A percentile compares a stretch with the other conserved stretches of the same genome.
phyloP scores from a whole-genome alignment of 2,888 invertebrate species.

The Morinoia aosen region DNA sequence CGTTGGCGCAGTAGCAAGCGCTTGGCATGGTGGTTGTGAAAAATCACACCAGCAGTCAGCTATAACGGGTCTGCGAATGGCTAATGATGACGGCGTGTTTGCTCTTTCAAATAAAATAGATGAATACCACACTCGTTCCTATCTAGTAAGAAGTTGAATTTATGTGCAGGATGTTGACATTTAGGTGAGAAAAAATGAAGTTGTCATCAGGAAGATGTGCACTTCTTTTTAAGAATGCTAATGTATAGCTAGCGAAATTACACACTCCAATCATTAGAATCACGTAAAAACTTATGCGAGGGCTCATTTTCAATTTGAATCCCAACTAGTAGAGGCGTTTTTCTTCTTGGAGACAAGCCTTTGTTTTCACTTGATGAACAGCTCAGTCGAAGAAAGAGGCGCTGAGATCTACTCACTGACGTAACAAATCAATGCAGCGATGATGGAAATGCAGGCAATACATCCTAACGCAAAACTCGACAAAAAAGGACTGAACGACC shows the following conservation, averaged over 20 bases:
- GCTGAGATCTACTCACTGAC: background rate
- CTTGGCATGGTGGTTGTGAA: background rate
- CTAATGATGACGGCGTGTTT: background rate
- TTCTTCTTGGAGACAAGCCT: background rate
- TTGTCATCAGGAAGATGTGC: background rate
- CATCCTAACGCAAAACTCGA: background rate
- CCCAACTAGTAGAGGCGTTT: background rate
- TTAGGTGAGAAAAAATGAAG: background rate
- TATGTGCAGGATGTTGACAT: background rate
- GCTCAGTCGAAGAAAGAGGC: background rate
- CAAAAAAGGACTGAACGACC: background rate
- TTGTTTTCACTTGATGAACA: background rate
- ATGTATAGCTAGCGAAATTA: background rate
- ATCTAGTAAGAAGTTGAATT: background rate
- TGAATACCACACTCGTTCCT: background rate
- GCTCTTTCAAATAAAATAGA: background rate
- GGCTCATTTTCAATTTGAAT: background rate
- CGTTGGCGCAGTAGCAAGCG: background rate
- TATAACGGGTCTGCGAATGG: background rate
- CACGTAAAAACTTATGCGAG: background rate
- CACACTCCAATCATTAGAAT: background rate
- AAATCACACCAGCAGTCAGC: background rate
- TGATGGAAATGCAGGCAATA: background rate
- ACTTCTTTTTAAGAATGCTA: background rate
- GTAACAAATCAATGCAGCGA: background rate